A percentile compares a stretch with the other conserved stretches of the same genome.
Evolutionary conservation across 2,888 invertebrate species (phyloP).

Genomic region (Atrina japonica): DNA sequence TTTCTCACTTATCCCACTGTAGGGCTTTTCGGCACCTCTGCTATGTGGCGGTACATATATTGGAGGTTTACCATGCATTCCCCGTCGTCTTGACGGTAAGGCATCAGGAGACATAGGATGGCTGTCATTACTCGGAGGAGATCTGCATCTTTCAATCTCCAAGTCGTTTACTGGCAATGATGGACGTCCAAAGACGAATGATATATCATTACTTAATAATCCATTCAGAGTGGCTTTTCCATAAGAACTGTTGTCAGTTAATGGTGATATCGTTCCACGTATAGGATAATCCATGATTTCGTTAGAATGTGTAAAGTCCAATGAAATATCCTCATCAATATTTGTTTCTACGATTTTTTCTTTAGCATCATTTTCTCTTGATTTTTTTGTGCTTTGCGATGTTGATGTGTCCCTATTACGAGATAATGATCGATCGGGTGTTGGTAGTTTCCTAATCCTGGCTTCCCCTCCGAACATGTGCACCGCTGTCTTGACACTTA

Average conservation of each 20-base stretch:
- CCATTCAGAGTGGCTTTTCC: constrained; percentile 23
- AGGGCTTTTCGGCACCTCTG: constrained; percentile 12
- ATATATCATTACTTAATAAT: constrained; percentile 57
- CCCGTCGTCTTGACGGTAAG: constrained; percentile 38
- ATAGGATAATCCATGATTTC: constrained; percentile 67
- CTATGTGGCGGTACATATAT: constrained; percentile 23
- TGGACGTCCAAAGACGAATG: constrained; percentile 71
- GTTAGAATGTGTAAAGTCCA: not conserved
- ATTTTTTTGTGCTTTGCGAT: not conserved
- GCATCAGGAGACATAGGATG: constrained; percentile 37
- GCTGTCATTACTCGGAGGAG: constrained; percentile 34
- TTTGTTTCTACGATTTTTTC: constrained; percentile 1
- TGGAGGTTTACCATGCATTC: constrained; percentile 38
- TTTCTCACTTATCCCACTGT: not conserved
- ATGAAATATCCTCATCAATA: too few relatives aligned
- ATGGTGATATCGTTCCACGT: constrained; percentile 69
- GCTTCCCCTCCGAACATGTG: constrained; percentile 63
- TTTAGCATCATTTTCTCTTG: not conserved
- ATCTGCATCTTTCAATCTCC: constrained; percentile 35
- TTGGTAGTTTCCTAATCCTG: constrained; percentile 58
- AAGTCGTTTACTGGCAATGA: constrained; percentile 51
- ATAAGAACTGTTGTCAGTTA: constrained; percentile 47
- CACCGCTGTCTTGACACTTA: constrained; percentile 56
- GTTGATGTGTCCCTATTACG: too few relatives aligned
- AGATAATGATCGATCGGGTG: constrained; percentile 44